Base-by-base conservation (phyloP, 2,888 invertebrate genomes). In the Carabus problematicus region DNA sequence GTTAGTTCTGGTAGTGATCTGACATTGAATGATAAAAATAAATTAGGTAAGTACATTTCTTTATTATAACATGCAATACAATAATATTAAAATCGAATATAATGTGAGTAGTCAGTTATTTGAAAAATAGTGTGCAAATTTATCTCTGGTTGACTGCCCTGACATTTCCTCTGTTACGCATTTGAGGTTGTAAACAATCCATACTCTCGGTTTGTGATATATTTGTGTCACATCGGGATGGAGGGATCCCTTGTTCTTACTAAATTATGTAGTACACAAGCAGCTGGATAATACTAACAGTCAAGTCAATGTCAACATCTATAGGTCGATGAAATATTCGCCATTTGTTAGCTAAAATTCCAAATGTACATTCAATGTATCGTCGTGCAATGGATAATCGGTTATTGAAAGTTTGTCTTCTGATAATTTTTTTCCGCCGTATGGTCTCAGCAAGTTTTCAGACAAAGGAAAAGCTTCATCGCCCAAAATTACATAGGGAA, bases 321-420 rank as follows among this genome's bases (percentile, higher is more conserved):
- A 29, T 68, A 60, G 77, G 71, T 61, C 76, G 72, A 60, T 75
- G 74, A 55, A 75, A 75, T 66, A 77, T 77, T 56, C 73, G 40
- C 74, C 75, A 77, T 66, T 76, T 79, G 72, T 77, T 79, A 55
- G 75, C 73, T 56, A 78, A 71, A 71, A 79, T 78, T n/a, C n/a
- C n/a, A n/a, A n/a, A n/a, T n/a, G n/a, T n/a, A n/a, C n/a, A n/a
- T n/a, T 78, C 75, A 43, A 77, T 74, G n/a, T n/a, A n/a, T n/a
- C n/a, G 72, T 72, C 77, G 69, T 47, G 76, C 78, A 62, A 73
- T 64, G 16, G 71, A 71, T 61, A 77, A 71, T 64, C 76, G 61
- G 58, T 76, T 74, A 69, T 78, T 76, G 71, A 76, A 78, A 62
- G 75, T 72, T 67, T 74, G 45, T 68, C 70, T n/a, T 68, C 29